Evolutionary conservation across 2,888 invertebrate species (phyloP), one percentile per base, ranked within the genome.

Genomic region (Eristalis pertinax): DNA sequence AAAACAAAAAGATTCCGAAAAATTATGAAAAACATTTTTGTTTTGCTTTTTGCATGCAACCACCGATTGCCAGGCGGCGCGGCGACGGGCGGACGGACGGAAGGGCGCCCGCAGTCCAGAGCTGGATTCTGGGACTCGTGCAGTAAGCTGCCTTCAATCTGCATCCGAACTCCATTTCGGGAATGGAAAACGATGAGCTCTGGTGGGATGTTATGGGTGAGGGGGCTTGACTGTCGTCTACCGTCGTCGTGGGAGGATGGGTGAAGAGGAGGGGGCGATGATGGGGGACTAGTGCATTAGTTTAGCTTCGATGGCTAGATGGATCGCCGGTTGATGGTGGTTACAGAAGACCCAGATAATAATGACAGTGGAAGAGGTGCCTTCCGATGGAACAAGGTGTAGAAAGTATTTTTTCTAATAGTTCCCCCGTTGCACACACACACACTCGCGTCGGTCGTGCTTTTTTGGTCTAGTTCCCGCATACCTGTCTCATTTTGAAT

Each of bases 1-100:
- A 70, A n/a, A 65, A 73, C 38, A 43, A 62, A 58, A n/a, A 64
- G 75, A 77, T n/a, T 74, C 68, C 60, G 7, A 72, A 77, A 84
- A 85, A 81, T 85, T 85, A 85, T 81, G 76, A 85, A 85, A 81
- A 62, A 81, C 67, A 76, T 81, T 72, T 84, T 80, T 67, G 69
- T 69, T 19, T 5, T 8, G 19, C 15, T 15, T 43, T 43, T n/a
- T 50, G n/a, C 50, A 19, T 38, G 38, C 38, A 38, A 38, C 38
- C 38, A 38, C 11, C 35, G 35, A 38, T 5, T 5, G 1, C 11
- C 35, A 11, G 50, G n/a, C 5, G 50, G 50, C 19, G 50, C 19
- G 19, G 43, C n/a, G 19, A 19, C 43, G 43, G 29, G 29, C 5
- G 32, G 32, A 32, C 32, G 32, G 32, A 32, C 32, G 5, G 4